A percentile compares a stretch with the other conserved stretches of the same genome.
phyloP scores from a whole-genome alignment of 2,113 vertebrate genomes.

The Alligator sinensis region DNA sequence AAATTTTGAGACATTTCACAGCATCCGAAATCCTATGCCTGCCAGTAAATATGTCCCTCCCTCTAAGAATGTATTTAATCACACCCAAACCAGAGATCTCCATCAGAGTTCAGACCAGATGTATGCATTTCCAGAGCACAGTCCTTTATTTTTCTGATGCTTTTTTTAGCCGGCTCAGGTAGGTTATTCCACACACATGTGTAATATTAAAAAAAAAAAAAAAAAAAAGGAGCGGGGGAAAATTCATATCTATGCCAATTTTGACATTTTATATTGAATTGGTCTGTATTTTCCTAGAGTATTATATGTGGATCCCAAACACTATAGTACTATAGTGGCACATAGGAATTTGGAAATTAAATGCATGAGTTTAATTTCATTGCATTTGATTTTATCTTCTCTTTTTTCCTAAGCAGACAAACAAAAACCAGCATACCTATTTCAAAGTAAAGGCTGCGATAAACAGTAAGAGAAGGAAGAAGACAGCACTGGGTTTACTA shows the following conservation, averaged over 20 bases:
- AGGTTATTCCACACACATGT: too few relatives aligned
- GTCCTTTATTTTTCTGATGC: neutral
- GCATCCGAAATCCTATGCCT: accelerated
- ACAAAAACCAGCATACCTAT: neutral
- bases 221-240: neutral
- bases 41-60: accelerated
- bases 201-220: neutral
- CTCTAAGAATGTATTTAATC: neutral
- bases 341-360: too few relatives aligned
- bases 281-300: too few relatives aligned
- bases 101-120: neutral
- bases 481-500: neutral
- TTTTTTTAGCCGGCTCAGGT: too few relatives aligned
- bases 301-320: too few relatives aligned
- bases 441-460: neutral
- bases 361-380: neutral
- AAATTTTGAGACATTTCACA: neutral
- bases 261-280: too few relatives aligned
- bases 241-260: too few relatives aligned
- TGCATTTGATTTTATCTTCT: neutral
- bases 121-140: neutral
- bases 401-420: neutral
- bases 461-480: neutral
- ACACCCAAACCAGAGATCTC: neutral
- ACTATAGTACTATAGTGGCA: too few relatives aligned